phyloP scores from a whole-genome alignment of 1,140 invertebrate genomes.

The Drosophila yakuba region DNA sequence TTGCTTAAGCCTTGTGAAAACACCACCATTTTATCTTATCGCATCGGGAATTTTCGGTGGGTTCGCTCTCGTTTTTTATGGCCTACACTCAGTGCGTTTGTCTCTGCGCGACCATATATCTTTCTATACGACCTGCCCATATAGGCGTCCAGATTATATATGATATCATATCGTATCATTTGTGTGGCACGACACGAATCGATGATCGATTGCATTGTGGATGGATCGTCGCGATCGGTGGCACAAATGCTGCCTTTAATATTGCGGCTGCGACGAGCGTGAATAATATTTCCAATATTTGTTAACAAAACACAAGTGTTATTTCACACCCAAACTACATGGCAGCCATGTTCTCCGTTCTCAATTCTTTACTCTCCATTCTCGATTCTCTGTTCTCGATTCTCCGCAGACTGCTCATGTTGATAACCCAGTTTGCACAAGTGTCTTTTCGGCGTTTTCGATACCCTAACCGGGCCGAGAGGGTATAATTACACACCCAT shows the following conservation, averaged over 20 bases:
- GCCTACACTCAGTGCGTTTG: constrained; percentile 35
- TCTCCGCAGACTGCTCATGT: constrained; percentile 26
- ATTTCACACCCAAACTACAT: constrained; percentile 57
- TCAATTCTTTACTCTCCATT: neutral
- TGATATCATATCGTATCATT: constrained; percentile 10
- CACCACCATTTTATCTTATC: constrained; percentile 66
- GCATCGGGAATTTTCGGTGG: constrained; percentile 31
- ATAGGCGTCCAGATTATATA: neutral
- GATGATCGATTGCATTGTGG: constrained; percentile 39
- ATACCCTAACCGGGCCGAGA: constrained; percentile 30
- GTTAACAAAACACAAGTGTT: constrained; percentile 77
- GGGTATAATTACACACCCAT: constrained; percentile 48
- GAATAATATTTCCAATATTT: constrained; percentile 79
- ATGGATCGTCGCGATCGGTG: neutral
- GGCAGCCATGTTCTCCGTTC: constrained; percentile 28
- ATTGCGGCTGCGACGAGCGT: constrained; percentile 18
- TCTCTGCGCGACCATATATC: constrained; percentile 7
- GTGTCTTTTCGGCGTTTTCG: constrained; percentile 46
- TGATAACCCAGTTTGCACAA: constrained; percentile 79
- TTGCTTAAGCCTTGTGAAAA: constrained; percentile 24
- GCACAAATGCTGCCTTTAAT: neutral
- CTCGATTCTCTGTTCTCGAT: constrained; percentile 6
- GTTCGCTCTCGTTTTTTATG: constrained; percentile 15
- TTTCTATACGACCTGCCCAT: constrained; percentile 8
- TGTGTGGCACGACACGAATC: constrained; percentile 9